phyloP scores from a whole-genome alignment of 2,797 vertebrate genomes.

The Crotalus adamanteus region DNA sequence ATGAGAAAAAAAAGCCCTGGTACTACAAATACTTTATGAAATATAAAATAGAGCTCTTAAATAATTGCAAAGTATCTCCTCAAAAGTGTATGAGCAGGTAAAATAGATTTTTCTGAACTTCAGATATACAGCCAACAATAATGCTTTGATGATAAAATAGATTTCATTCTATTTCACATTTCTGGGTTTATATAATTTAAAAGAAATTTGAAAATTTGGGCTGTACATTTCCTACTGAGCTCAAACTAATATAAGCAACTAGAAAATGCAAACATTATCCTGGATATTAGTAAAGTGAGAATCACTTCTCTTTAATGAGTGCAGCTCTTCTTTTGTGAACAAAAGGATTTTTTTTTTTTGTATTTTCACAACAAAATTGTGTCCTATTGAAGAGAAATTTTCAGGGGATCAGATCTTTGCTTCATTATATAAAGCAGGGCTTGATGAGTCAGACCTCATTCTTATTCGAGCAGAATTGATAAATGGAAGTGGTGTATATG shows the following conservation, averaged over 20 bases:
- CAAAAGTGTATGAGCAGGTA: neutral
- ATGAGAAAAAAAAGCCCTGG: too few relatives aligned
- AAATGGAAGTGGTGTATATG: neutral
- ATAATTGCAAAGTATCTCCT: neutral
- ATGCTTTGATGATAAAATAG: constrained; percentile 20
- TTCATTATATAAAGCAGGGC: neutral
- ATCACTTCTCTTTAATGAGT: neutral
- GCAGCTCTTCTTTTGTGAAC: neutral
- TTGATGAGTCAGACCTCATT: neutral
- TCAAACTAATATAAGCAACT: constrained; percentile 8
- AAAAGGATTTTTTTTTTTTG: neutral
- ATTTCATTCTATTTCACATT: neutral
- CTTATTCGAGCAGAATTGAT: neutral
- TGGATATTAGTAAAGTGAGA: constrained; percentile 13
- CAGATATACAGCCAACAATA: neutral
- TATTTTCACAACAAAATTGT: neutral
- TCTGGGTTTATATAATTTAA: constrained; percentile 4
- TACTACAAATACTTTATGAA: neutral
- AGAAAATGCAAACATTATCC: constrained; percentile 23
- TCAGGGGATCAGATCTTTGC: neutral
- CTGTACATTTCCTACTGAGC: neutral
- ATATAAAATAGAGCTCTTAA: neutral
- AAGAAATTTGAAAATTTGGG: constrained; percentile 15
- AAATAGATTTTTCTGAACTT: neutral
- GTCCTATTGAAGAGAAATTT: neutral